Conservation (phyloP, 2,113 vertebrate species). For the Macroglossus sobrinus region DNA sequence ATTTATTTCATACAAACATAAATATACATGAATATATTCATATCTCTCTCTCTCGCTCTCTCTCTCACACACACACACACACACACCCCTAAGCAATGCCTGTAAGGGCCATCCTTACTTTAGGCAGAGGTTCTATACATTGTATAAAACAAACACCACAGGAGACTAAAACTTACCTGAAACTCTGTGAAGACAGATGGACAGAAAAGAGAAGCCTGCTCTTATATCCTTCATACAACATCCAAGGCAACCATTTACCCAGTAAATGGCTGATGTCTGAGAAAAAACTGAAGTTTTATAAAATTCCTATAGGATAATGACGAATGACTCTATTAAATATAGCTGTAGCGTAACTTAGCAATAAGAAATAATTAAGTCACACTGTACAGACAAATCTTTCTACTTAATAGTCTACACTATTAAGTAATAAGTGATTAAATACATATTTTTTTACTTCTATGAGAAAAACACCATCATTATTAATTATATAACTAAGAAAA, state of each 20-base stretch:
- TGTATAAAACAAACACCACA: not conserved
- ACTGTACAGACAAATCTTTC: not conserved
- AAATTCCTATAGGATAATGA: not conserved
- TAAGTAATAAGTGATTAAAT: not conserved
- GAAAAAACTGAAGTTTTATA: not conserved
- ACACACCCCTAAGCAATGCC: not conserved
- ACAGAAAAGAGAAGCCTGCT: not conserved
- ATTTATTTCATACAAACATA: not conserved
- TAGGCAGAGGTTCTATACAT: not conserved
- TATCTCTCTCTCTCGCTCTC: not conserved
- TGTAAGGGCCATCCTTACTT: not conserved
- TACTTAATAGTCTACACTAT: no score
- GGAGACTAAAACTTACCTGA: not conserved
- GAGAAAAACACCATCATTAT: slow-evolving; percentile 4
- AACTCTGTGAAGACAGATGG: not conserved
- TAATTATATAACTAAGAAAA: slow-evolving; percentile 37
- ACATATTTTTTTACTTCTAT: not conserved
- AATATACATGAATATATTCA: not conserved
- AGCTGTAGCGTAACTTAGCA: not conserved
- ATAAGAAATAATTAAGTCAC: slow-evolving; percentile 6
- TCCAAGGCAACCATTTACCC: not conserved
- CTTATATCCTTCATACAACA: not conserved
- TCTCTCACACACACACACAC: not conserved
- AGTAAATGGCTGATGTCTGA: not conserved
- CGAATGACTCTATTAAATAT: not conserved